Conservation (phyloP, 1,140 invertebrate species). For the Penaeus indicus region DNA sequence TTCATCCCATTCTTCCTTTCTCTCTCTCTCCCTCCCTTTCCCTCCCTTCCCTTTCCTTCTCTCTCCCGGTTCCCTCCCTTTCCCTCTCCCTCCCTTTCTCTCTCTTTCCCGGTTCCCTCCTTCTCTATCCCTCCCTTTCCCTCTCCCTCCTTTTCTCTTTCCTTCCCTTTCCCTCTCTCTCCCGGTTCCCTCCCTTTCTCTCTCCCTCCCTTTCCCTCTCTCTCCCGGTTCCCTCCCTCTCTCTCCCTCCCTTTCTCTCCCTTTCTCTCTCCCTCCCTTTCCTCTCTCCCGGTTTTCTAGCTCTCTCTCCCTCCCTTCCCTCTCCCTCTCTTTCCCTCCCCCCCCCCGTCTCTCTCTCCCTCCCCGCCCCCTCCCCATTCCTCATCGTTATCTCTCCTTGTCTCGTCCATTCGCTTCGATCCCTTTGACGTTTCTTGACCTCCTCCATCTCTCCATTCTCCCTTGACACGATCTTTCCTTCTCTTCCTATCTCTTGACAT, state of each 20-base stretch:
- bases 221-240: not conserved
- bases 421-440: constrained; percentile 9
- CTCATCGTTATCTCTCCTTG: not conserved
- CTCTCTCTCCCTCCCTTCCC: not conserved
- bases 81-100: not conserved
- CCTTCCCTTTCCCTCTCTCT: not conserved
- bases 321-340: not conserved
- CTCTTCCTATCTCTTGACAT: constrained; percentile 6
- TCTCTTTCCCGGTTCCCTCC: not conserved
- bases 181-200: not conserved
- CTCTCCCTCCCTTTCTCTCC: not conserved
- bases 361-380: not conserved
- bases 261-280: not conserved
- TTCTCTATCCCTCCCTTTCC: not conserved
- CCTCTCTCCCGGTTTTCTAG: not conserved
- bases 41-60: not conserved
- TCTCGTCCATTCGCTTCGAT: not conserved
- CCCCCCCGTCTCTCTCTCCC: no score
- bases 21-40: not conserved
- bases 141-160: no score
- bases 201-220: not conserved
- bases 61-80: not conserved
- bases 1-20: no score
- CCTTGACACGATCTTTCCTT: not conserved
- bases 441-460: not conserved